Evolutionary conservation across 2,113 vertebrate genomes (phyloP).

Genomic region (Sprattus sprattus): DNA sequence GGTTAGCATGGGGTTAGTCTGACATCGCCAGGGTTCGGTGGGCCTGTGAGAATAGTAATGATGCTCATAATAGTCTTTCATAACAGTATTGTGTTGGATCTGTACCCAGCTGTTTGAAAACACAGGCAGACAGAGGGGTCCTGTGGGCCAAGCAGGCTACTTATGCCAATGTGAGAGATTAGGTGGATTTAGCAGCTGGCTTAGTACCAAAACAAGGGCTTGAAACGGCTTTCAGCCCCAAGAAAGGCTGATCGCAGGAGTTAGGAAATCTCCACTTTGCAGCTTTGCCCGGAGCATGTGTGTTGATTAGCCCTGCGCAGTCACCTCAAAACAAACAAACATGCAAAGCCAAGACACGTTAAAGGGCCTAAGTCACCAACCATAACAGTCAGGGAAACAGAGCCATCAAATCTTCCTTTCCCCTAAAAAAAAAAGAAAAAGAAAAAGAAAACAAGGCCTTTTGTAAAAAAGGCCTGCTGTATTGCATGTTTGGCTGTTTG

Average conservation of each 20-base stretch:
- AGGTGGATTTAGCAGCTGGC: constrained; percentile 24
- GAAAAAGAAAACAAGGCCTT: neutral
- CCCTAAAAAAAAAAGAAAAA: neutral
- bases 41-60: neutral
- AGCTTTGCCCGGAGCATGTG: constrained; percentile 30
- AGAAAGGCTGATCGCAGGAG: constrained; percentile 40
- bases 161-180: constrained; percentile 36
- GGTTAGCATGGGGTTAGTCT: neutral
- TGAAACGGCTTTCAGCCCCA: constrained; percentile 35
- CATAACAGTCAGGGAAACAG: neutral
- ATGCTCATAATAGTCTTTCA: neutral
- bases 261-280: constrained; percentile 48
- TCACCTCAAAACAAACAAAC: constrained; percentile 52
- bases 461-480: neutral
- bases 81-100: neutral
- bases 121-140: neutral
- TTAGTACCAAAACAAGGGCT: constrained; percentile 46
- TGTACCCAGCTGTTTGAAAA: neutral
- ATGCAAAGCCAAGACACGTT: constrained; percentile 34
- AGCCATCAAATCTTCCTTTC: constrained; percentile 12
- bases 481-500: neutral
- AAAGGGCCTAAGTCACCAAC: constrained; percentile 13
- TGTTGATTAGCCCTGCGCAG: constrained; percentile 37
- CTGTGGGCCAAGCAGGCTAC: constrained; percentile 20
- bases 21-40: neutral